These are phyloP conservation scores for Lophotriccus pileatus DNA, from an alignment of 2,797 vertebrate genomes.

Conservation along the genomic window DNA sequence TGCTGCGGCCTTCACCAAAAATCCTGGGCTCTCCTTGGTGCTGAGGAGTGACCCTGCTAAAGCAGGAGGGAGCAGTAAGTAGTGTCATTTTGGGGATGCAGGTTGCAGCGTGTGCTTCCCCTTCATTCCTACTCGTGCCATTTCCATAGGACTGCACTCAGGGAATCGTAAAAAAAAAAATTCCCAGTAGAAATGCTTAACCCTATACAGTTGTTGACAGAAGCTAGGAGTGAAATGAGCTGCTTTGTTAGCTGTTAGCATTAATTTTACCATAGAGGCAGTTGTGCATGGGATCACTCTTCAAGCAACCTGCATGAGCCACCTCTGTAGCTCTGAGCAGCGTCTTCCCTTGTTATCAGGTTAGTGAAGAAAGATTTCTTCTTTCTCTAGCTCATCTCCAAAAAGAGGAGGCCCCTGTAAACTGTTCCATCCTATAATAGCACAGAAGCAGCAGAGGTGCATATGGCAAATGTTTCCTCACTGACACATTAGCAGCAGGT, in stretches of 20 bases:
- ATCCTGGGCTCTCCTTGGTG: neutral
- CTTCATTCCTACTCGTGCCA: neutral
- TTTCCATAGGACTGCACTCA: neutral
- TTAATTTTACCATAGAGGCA: neutral
- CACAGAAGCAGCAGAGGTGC: neutral
- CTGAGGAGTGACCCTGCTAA: neutral
- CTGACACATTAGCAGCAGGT: constrained; percentile 23
- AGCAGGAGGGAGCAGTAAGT: neutral
- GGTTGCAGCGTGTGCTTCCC: neutral
- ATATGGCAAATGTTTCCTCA: constrained; percentile 18
- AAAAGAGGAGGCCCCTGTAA: neutral
- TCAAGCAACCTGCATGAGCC: fast-evolving
- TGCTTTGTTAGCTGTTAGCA: neutral
- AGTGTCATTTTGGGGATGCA: neutral
- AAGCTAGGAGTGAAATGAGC: neutral
- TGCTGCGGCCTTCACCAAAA: neutral
- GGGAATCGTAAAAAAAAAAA: neutral
- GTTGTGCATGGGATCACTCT: neutral
- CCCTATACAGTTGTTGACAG: neutral
- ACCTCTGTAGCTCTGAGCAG: neutral
- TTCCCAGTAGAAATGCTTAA: neutral
- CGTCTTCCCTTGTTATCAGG: neutral
- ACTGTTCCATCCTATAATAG: neutral
- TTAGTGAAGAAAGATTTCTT: neutral
- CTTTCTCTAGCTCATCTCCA: neutral